Base-by-base conservation (phyloP, 1,140 invertebrate species). In the Euwallacea fornicatus region DNA sequence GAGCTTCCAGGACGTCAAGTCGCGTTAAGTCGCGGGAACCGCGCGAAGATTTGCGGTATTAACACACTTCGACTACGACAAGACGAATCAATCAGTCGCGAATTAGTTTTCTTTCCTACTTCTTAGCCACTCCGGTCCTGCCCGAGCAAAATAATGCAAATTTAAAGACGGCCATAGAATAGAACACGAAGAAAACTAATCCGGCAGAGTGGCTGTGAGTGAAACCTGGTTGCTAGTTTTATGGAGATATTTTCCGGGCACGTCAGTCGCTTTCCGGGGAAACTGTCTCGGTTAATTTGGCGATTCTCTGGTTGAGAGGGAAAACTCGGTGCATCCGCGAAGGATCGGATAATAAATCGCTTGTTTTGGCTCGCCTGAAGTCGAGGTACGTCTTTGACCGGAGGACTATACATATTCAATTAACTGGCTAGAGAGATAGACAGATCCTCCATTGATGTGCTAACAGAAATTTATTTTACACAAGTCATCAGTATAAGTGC, bases 181-280 rank as follows among this genome's bases (percentile, higher is more conserved):
- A 33, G 64, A 66, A 66, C 64, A 33, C 46, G 13, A 67, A 67
- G 65, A 67, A 67, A 67, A 67, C 65, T 67, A 67, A 67, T 67
- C 65, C 65, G 55, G 65, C 53, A 58, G 65, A 67, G 65, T 67
- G 65, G 46, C 44, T 50, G 46, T 58, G 21, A 41, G 65, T n/a
- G 65, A 46, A 67, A 41, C 10, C 65, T 67, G 41, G 65, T 56
- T 55, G 65, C 65, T 58, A 46, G 65, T 55, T 58, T 54, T 55
- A 44, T 15, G 65, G 53, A 43, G 65, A 67, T 67, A 55, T 67
- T 56, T 67, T 33, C 65, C 65, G 65, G 15, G 41, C 53, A 42
- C 55, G 55, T 15, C 47, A 54, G 63, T 54, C 21, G 21, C 9
- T 16, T 11, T 56, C 16, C 33, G 33, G 46, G 44, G 33, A 63